Evolutionary conservation across 2,888 invertebrate genomes (phyloP).

Genomic region (Ectemnius continuus): DNA sequence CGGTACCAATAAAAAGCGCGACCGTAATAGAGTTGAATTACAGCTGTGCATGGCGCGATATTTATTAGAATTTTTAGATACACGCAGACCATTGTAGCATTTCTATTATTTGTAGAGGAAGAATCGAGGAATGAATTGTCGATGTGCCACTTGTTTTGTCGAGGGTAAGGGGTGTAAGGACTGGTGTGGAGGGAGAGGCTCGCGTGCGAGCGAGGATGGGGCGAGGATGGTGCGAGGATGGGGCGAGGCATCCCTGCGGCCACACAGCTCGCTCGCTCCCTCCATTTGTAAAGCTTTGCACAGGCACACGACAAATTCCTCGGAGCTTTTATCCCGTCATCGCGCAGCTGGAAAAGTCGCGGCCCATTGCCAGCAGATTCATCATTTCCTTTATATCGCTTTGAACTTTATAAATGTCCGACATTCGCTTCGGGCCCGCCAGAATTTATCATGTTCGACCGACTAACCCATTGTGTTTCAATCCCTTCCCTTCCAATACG

Average conservation of each 20-base stretch:
- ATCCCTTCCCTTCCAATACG: too few species aligned
- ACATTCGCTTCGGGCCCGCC: not conserved
- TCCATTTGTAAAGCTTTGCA: conserved; percentile 10
- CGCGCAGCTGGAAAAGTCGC: not conserved
- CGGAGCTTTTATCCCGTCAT: not conserved
- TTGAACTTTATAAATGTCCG: not conserved
- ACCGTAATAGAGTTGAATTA: too few species aligned
- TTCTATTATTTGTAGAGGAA: too few species aligned
- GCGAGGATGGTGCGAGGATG: not conserved
- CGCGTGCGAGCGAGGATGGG: conserved; percentile 4
- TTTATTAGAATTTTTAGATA: too few species aligned
- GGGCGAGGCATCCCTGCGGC: not conserved
- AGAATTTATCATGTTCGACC: not conserved
- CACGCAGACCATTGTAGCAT: too few species aligned
- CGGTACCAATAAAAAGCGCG: too few species aligned
- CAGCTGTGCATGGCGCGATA: too few species aligned
- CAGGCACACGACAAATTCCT: conserved; percentile 13
- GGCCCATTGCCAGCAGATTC: not conserved
- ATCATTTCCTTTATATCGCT: conserved; percentile 9
- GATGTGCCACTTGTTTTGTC: conserved; percentile 39
- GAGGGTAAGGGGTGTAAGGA: conserved; percentile 15
- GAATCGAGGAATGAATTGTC: too few species aligned
- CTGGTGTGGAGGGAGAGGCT: conserved; percentile 6
- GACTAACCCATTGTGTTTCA: too few species aligned
- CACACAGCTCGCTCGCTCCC: too few species aligned